Base-by-base conservation (phyloP, 2,113 vertebrate species). In the Lepus timidus region DNA sequence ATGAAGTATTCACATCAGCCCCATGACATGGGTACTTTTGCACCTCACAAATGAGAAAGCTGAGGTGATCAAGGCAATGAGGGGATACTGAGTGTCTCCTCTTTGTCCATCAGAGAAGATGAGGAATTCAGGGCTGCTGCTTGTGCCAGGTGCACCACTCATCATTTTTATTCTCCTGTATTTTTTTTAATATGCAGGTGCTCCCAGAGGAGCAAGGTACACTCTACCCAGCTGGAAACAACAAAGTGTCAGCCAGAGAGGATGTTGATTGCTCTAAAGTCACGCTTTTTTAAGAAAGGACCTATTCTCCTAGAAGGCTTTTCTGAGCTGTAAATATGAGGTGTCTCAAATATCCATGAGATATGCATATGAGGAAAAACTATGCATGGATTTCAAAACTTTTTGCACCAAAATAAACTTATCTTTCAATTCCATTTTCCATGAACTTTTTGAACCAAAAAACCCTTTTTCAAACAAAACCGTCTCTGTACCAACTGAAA, bases 271-370 rank as follows among this genome's bases (percentile, higher is more conserved):
- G 10, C n/a, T 90, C 33, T 75, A 25, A 10, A 16, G 25, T 79
- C 44, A 86, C 44, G 4, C 36, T 96, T 96, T 44, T 91, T 51
- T 83, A 82, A 68, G 80, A 88, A 91, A 80, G 22, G 11, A 82
- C 19, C 75, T 36, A 83, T 0, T 70, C 44, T 90, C 76, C 68
- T 67, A 27, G 33, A 92, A 95, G 52, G 17, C 1, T 93, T 94
- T 89, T 75, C 79, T 81, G 29, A 86, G 36, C 80, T 92, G n/a
- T 89, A 70, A 96, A 61, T 78, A 44, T 11, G 92, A 82, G 9
- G 19, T 14, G 55, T 58, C 55, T 58, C 55, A 58, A 58, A 58
- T 58, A 19, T 58, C 19, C 55, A 58, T 17, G 55, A 58, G 19
- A 17, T 19, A 58, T 58, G 3, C 55, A 58, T 20, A 58, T 19